phyloP scores from a whole-genome alignment of 2,888 invertebrate genomes.

The Hecatera dysodea region DNA sequence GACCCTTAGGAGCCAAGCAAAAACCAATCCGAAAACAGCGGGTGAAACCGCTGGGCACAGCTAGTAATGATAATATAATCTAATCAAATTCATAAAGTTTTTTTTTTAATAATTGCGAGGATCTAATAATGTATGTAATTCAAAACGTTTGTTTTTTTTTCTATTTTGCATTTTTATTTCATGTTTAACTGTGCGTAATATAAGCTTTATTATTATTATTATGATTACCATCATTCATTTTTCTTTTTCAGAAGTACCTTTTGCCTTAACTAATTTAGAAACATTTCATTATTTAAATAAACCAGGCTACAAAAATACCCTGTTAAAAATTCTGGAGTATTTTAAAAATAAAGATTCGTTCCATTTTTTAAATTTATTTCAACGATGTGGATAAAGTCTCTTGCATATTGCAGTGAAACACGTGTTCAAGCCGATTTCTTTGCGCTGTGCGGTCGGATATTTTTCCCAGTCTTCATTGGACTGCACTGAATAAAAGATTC shows the following conservation, averaged over 20 bases:
- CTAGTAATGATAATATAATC: too few relatives aligned
- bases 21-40: too few relatives aligned
- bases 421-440: slow-evolving; percentile 54
- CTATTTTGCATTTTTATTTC: too few relatives aligned
- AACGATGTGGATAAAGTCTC: slow-evolving; percentile 43
- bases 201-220: too few relatives aligned
- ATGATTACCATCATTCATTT: too few relatives aligned
- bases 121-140: too few relatives aligned
- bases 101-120: too few relatives aligned
- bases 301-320: slow-evolving; percentile 10
- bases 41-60: too few relatives aligned
- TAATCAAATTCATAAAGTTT: too few relatives aligned
- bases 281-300: not conserved
- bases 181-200: too few relatives aligned
- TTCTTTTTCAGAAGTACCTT: not conserved
- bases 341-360: slow-evolving; percentile 31
- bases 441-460: slow-evolving; percentile 65
- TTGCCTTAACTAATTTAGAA: not conserved
- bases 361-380: slow-evolving; percentile 59
- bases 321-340: slow-evolving; percentile 25
- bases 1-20: too few relatives aligned
- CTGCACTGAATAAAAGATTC: slow-evolving; percentile 70
- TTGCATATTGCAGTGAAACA: slow-evolving; percentile 54
- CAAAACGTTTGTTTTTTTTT: too few relatives aligned
- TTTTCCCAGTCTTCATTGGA: slow-evolving; percentile 54